Base-by-base conservation (phyloP, 35 echinoderm and acorn worm genomes). In the Stichopus chloronotus region DNA sequence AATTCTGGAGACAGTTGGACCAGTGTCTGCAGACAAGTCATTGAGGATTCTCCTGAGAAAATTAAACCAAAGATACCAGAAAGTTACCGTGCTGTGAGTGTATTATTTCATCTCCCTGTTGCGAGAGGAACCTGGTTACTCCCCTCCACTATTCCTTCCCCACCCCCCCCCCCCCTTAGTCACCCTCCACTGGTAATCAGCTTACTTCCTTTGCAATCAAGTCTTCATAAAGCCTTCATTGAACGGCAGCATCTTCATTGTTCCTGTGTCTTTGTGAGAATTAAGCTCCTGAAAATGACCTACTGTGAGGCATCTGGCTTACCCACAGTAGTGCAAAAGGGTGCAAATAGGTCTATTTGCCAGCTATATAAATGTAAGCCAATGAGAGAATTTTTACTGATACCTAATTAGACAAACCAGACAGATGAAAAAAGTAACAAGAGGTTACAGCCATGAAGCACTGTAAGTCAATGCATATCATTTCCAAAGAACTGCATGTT, bases 1-100 rank as follows among this genome's bases (percentile, higher is more conserved):
- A 88, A 99, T 99, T 65, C 92, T 92, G 5, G 97, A 72, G 25
- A 99, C 97, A n/a, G 87, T 95, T 5, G 95, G 97, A 6, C 87
- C 93, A 52, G 96, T 94, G 19, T 95, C 93, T 30, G 95, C 95
- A 12, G 94, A 95, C 43, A 99, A 56, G 63, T 99, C 97, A 76
- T 99, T 99, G 8, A 99, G 72, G 57, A 99, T 99, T 78, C 93
- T 94, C 92, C 97, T 98, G 57, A 17, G 54, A 79, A 25, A 43
- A 74, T 16, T 21, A 22, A 56, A 19, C 84, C 61, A 88, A 43
- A 43, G 30, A 43, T 43, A 43, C 0, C 1, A 43, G 22, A 72
- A 16, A 13, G 69, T 13, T 72, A 72, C 22, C 69, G 22, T 72
- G 1, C 69, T 21, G 22, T 13, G 22, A 16, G 22, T 21, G 13